A percentile compares a stretch with the other conserved stretches of the same genome.
Conservation (phyloP, 2,113 vertebrate genomes). For the Nerophis ophidion region DNA sequence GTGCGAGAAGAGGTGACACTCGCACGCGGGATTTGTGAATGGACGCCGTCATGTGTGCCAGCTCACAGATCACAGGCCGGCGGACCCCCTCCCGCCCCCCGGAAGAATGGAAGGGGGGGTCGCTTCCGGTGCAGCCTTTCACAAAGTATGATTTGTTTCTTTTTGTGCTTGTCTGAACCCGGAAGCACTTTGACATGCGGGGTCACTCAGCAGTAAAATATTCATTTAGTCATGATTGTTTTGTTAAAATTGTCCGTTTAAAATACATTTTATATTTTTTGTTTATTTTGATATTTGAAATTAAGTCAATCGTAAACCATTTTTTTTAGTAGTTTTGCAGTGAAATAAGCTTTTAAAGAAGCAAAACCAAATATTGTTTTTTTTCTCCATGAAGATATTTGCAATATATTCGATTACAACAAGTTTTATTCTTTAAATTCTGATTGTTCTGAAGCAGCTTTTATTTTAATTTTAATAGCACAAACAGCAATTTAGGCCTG, state of each 20-base stretch:
- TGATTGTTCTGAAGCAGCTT: slow-evolving; percentile 65
- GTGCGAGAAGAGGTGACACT: slow-evolving; percentile 67
- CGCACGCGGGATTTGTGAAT: slow-evolving; percentile 78
- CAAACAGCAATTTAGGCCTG: slow-evolving; percentile 70
- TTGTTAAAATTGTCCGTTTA: too few species aligned
- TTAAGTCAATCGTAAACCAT: too few species aligned
- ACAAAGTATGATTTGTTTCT: slow-evolving; percentile 45
- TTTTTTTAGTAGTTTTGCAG: too few species aligned
- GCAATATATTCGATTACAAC: too few species aligned
- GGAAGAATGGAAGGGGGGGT: slow-evolving; percentile 57
- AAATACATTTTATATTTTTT: too few species aligned
- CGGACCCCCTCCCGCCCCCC: slow-evolving; percentile 34
- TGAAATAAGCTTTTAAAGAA: too few species aligned
- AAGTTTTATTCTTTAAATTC: too few species aligned
- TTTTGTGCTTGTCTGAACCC: slow-evolving; percentile 39
- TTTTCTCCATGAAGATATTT: too few species aligned
- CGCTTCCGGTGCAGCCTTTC: slow-evolving; percentile 54
- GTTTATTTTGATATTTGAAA: too few species aligned
- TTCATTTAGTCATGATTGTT: too few species aligned
- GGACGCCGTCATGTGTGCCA: slow-evolving; percentile 73
- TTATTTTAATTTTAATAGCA: slow-evolving; percentile 50
- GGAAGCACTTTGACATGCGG: slow-evolving; percentile 29
- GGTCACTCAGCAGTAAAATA: slow-evolving; percentile 25
- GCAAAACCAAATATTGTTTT: too few species aligned
- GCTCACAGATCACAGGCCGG: slow-evolving; percentile 74